Percentiles rank a stretch among this genome's conserved stretches.
These are phyloP conservation scores for Ctenopoma kingsleyae DNA, from an alignment of 2,797 vertebrate species.

Conservation along the genomic window DNA sequence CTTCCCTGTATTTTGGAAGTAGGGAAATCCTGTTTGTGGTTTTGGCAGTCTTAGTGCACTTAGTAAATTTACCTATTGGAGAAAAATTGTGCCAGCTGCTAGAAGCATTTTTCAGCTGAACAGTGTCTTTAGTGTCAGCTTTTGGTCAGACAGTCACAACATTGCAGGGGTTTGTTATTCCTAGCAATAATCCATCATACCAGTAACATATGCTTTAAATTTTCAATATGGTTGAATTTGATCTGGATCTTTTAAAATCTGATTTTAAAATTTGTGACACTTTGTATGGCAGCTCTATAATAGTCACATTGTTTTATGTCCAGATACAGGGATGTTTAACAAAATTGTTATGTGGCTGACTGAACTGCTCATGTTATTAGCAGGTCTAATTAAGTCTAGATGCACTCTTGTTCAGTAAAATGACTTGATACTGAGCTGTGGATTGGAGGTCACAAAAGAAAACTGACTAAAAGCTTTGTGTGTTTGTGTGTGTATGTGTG, in stretches of 20 bases:
- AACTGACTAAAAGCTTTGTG: constrained; percentile 45
- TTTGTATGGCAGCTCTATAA: constrained; percentile 12
- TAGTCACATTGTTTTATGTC: constrained; percentile 38
- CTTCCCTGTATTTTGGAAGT: constrained; percentile 64
- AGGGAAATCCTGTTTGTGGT: constrained; percentile 80
- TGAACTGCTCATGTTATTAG: constrained; percentile 21
- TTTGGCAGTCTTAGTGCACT: constrained; percentile 65
- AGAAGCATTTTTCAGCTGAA: constrained; percentile 20
- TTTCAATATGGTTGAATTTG: constrained; percentile 6
- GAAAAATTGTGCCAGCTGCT: constrained; percentile 15
- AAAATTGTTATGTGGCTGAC: constrained; percentile 50
- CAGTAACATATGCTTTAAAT: constrained; percentile 8
- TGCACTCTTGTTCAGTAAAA: constrained; percentile 42
- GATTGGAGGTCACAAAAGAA: constrained; percentile 53
- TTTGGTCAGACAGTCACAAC: not conserved
- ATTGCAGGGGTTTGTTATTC: not conserved
- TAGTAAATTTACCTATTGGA: constrained; percentile 65
- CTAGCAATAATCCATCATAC: not conserved
- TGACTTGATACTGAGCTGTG: constrained; percentile 41
- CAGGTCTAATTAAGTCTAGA: constrained; percentile 55
- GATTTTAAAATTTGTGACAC: constrained; percentile 12
- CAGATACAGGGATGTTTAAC: constrained; percentile 31
- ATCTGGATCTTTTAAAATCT: not conserved
- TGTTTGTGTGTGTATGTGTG: constrained; percentile 19
- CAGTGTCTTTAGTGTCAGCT: not conserved